These are phyloP conservation scores for Gymnoscopelus braueri DNA, from an alignment of 2,797 vertebrate genomes.

Conservation along the genomic window DNA sequence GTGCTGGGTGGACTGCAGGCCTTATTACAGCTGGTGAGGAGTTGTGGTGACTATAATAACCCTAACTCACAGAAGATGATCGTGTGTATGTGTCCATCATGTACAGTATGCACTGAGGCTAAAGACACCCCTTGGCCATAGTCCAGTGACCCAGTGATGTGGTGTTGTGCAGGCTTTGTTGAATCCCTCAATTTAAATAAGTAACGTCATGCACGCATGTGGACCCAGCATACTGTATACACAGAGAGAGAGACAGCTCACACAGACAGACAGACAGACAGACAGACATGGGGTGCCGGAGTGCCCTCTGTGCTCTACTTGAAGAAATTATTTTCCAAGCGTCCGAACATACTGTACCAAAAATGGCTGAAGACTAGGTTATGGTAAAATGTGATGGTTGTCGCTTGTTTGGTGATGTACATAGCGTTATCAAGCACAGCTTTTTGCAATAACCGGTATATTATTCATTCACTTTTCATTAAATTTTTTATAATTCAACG, in stretches of 20 bases:
- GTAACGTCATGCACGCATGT: conserved; percentile 23
- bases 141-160: conserved; percentile 18
- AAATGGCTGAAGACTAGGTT: too few relatives aligned
- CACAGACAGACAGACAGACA: neutral
- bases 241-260: neutral
- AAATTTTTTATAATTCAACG: too few relatives aligned
- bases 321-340: neutral
- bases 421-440: too few relatives aligned
- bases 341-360: too few relatives aligned
- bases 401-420: too few relatives aligned
- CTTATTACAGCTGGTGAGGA: too few relatives aligned
- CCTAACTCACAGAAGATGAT: too few relatives aligned
- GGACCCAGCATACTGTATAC: conserved; percentile 57
- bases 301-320: conserved; percentile 7
- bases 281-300: neutral
- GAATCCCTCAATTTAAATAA: neutral
- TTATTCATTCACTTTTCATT: too few relatives aligned
- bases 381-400: too few relatives aligned
- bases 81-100: conserved; percentile 8
- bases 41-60: too few relatives aligned
- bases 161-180: conserved; percentile 20
- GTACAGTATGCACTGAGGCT: neutral
- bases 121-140: neutral
- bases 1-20: too few relatives aligned
- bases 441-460: too few relatives aligned